A percentile compares a stretch with the other conserved stretches of the same genome.
Conservation (phyloP, 2,113 vertebrate genomes). For the Phylloscopus trochilus region DNA sequence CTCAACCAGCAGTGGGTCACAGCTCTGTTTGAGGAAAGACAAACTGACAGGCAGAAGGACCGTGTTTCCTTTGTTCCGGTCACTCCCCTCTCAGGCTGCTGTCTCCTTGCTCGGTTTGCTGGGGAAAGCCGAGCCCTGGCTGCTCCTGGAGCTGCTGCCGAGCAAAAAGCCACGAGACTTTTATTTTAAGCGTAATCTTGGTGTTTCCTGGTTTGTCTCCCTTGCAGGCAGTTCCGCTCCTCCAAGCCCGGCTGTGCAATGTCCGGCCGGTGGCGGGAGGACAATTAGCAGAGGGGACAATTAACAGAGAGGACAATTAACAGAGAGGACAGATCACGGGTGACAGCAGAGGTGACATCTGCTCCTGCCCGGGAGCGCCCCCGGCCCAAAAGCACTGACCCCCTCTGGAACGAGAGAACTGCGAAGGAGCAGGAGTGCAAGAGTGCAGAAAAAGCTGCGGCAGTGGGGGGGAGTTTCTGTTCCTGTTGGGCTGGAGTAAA, state of each 20-base stretch:
- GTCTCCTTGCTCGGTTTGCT: accelerated
- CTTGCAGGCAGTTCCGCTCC: background rate
- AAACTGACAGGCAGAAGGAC: background rate
- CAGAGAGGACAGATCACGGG: background rate
- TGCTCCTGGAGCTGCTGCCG: background rate
- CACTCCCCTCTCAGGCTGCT: background rate
- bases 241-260: accelerated
- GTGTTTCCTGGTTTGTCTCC: background rate
- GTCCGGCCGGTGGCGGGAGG: accelerated
- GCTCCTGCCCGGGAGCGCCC: too few relatives aligned
- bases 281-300: too few relatives aligned
- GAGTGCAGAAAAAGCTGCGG: accelerated
- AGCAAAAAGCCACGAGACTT: background rate
- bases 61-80: background rate
- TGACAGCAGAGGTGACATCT: background rate
- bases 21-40: background rate
- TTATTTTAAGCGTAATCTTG: background rate
- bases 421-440: background rate
- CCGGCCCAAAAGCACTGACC: background rate
- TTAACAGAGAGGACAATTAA: background rate
- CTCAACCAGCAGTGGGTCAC: accelerated
- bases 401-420: accelerated
- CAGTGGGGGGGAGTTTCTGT: background rate
- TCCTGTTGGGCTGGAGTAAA: background rate
- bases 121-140: background rate